Evolutionary conservation across 2,888 invertebrate genomes (phyloP).

Genomic region (Pyrochroa serraticornis): DNA sequence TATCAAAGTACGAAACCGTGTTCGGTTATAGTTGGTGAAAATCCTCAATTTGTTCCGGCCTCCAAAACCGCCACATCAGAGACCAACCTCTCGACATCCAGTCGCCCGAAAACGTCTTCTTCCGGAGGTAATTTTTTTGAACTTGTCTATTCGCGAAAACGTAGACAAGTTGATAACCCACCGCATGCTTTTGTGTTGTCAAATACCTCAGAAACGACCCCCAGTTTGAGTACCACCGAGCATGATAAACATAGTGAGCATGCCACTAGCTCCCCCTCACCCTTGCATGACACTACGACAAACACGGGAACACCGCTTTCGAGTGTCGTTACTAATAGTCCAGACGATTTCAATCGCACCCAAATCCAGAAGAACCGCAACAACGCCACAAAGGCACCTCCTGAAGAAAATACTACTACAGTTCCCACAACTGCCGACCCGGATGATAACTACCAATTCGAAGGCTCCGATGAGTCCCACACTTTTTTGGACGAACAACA

Average conservation of each 20-base stretch:
- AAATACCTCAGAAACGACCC: conserved; percentile 23
- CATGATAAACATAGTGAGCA: conserved; percentile 49
- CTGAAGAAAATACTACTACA: conserved; percentile 5
- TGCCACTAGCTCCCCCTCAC: conserved; percentile 43
- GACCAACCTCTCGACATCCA: conserved; percentile 73
- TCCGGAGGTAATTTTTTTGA: conserved; percentile 62
- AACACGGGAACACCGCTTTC: conserved; percentile 39
- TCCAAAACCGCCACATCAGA: conserved; percentile 72
- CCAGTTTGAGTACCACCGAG: conserved; percentile 43
- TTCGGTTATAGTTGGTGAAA: conserved; percentile 83
- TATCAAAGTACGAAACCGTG: conserved; percentile 83
- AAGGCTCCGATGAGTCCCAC: conserved; percentile 20
- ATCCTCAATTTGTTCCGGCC: conserved; percentile 70
- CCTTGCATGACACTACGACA: conserved; percentile 51
- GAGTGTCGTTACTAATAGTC: conserved; percentile 37
- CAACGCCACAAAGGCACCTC: conserved; percentile 5
- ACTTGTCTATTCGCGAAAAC: conserved; percentile 66
- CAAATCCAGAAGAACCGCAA: conserved; percentile 3
- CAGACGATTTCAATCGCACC: conserved; percentile 14
- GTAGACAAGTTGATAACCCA: conserved; percentile 65
- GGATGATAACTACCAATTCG: conserved; percentile 25
- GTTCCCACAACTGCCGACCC: conserved; percentile 3
- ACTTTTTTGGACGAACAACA: conserved; percentile 23
- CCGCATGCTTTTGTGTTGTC: conserved; percentile 55
- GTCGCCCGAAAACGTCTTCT: conserved; percentile 68